Base-by-base conservation (phyloP, 2,888 invertebrate species). In the Dynastes grantii region DNA sequence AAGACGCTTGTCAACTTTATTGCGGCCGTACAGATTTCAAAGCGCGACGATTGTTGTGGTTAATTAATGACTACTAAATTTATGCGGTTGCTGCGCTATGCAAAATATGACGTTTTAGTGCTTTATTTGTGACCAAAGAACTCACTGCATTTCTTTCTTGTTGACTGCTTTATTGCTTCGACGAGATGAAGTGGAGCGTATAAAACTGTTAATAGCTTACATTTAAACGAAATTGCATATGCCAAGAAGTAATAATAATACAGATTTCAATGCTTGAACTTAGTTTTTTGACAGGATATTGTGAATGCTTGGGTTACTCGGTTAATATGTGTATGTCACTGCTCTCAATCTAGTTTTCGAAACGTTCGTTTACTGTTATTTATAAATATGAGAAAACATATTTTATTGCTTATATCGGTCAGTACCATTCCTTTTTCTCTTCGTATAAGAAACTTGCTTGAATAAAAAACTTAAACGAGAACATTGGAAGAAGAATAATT, bases 1-100 rank as follows among this genome's bases (percentile, higher is more conserved):
- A 68, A 68, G 51, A 68, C 51, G 51, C 68, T 68, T 68, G 68
- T 68, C 68, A 68, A 68, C 68, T 68, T 68, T 68, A 51, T 51
- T 63, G 29, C 29, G 5, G 29, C 51, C 51, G 51, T 68, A 51
- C 49, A 51, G 68, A 68, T 51, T 51, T 68, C 51, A 68, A 68
- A 68, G 68, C 51, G 65, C 37, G 65, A 65, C 65, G 68, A 68
- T 68, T 68, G 68, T 68, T 68, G 32, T 68, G 49, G 68, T 49
- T 68, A 68, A 68, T 68, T 68, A 68, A 68, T 68, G 68, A 51
- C 29, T 68, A 51, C 51, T 51, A 68, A 68, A 29, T 68, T 22
- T 68, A 40, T 68, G 68, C 63, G 63, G 55, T 55, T 55, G 55
- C 22, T 9, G 55, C 13, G 22, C 55, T 55, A 55, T 22, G 22